Percentiles rank a stretch among this genome's conserved stretches.
phyloP scores from a whole-genome alignment of 2,113 vertebrate species.

The Neoarius graeffei region DNA sequence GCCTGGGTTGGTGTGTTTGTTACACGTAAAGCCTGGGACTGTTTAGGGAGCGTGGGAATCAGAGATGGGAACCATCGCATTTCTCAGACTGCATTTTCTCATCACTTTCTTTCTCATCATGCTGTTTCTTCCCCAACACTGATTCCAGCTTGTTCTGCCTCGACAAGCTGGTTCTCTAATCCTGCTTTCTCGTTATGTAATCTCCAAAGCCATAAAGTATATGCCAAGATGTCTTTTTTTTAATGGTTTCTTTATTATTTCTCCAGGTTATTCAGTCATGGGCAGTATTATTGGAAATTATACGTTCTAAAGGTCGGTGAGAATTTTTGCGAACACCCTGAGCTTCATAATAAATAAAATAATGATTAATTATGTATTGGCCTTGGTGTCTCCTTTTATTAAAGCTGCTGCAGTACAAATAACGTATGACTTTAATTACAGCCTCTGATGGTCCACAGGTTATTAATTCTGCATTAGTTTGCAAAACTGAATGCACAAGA shows the following conservation, averaged over 20 bases:
- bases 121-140: constrained; percentile 15
- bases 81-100: constrained; percentile 27
- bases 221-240: background rate
- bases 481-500: background rate
- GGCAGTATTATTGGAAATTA: background rate
- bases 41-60: constrained; percentile 52
- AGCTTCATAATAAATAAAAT: background rate
- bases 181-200: background rate
- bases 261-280: background rate
- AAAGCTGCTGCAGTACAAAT: background rate
- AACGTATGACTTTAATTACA: background rate
- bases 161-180: background rate
- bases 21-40: constrained; percentile 22
- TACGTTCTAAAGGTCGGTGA: background rate
- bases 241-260: constrained; percentile 4
- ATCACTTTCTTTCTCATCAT: background rate
- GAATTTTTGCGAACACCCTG: background rate
- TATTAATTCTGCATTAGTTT: background rate
- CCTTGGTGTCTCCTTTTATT: background rate
- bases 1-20: constrained; percentile 5
- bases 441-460: background rate
- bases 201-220: background rate
- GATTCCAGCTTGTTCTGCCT: constrained; percentile 25
- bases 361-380: constrained; percentile 9
- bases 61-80: constrained; percentile 16